Percentiles rank a stretch among this genome's conserved stretches.
These are phyloP conservation scores for Hyposoter dolosus DNA, from an alignment of 2,888 invertebrate genomes.

Conservation along the genomic window DNA sequence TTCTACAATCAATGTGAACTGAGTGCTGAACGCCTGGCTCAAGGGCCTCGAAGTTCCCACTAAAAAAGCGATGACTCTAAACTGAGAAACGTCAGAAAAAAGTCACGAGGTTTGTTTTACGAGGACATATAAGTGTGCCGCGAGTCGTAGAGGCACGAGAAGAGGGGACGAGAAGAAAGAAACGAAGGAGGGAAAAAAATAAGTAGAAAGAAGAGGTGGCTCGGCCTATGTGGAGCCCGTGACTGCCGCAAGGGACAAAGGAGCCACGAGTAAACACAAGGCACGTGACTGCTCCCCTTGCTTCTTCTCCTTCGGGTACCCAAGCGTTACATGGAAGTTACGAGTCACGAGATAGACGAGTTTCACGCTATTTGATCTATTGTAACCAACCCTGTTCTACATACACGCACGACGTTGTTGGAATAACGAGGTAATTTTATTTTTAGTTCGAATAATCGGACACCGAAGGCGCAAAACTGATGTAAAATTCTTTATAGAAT, in stretches of 20 bases:
- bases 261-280: slow-evolving; percentile 53
- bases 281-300: slow-evolving; percentile 44
- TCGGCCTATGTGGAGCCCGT: slow-evolving; percentile 6
- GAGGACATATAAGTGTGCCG: slow-evolving; percentile 1
- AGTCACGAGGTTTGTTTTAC: slow-evolving; percentile 3
- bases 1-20: background rate
- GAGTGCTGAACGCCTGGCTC: background rate
- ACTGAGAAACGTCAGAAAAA: slow-evolving; percentile 15
- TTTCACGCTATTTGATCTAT: slow-evolving; percentile 44
- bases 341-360: slow-evolving; percentile 51
- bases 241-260: slow-evolving; percentile 49
- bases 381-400: slow-evolving; percentile 20
- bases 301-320: slow-evolving; percentile 28
- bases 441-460: slow-evolving; percentile 18
- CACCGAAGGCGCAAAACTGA: background rate
- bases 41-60: background rate
- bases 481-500: slow-evolving; percentile 18
- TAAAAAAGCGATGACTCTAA: slow-evolving; percentile 14
- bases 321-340: slow-evolving; percentile 42
- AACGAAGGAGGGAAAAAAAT: background rate
- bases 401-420: slow-evolving; percentile 4
- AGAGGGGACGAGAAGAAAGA: slow-evolving; percentile 3
- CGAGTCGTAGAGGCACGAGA: slow-evolving; percentile 5
- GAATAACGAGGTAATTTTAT: slow-evolving; percentile 23
- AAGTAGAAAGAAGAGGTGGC: slow-evolving; percentile 21